A percentile compares a stretch with the other conserved stretches of the same genome.
Evolutionary conservation across 2,113 vertebrate species (phyloP).

Genomic region (Tragelaphus strepsiceros): DNA sequence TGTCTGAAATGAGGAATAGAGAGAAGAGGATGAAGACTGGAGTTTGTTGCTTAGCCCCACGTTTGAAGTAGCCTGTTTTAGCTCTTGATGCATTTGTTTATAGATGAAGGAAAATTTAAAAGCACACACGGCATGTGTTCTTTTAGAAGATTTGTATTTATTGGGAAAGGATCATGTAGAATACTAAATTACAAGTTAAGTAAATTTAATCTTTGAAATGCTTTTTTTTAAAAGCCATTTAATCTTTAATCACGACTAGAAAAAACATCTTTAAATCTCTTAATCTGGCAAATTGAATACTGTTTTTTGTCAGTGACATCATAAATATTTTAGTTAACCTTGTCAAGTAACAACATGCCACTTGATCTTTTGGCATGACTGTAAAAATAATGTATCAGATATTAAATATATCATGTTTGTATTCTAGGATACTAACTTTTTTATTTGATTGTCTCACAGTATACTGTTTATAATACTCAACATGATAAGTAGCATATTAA

Average conservation of each 20-base stretch:
- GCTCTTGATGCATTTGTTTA: neutral
- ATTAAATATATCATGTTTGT: neutral
- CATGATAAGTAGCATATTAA: neutral
- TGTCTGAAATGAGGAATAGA: neutral
- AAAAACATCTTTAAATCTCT: neutral
- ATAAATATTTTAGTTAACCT: neutral
- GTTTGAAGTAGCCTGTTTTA: neutral
- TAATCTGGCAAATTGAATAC: neutral
- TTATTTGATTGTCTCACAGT: neutral
- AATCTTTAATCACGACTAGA: neutral
- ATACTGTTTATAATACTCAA: neutral
- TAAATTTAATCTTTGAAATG: neutral
- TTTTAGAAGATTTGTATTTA: neutral
- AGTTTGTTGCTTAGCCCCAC: neutral
- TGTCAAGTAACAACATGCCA: neutral
- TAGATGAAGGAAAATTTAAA: slow-evolving; percentile 11
- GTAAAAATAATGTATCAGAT: neutral
- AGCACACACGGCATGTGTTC: neutral
- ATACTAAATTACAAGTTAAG: neutral
- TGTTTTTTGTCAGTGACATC: neutral
- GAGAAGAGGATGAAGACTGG: neutral
- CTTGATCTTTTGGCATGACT: neutral
- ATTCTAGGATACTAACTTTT: neutral
- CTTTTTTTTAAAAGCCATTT: neutral
- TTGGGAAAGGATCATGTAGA: neutral